Evolutionary conservation across 2,797 vertebrate genomes (phyloP), one percentile per base, ranked within the genome.

Genomic region (Thaleichthys pacificus): DNA sequence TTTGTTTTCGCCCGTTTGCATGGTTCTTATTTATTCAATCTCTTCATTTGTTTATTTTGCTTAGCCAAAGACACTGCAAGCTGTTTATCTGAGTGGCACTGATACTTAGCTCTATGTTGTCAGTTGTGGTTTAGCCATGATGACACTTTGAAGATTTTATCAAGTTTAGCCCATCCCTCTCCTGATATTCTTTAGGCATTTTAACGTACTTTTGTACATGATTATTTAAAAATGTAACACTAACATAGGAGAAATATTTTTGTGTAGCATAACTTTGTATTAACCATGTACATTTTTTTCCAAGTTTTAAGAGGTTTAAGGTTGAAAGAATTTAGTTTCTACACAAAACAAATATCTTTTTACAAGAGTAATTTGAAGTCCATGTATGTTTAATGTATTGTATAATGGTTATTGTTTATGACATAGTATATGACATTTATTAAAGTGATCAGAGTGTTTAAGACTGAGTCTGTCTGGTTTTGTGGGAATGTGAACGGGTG

Each of bases 391-490:
- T 56, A 68, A 51, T 78, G 73, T 80, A 64, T 58, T 28, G 8
- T 54, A 56, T 26, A 19, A 5, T 56, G 24, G 9, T 65, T n/a
- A 56, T 54, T 38, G n/a, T 30, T 30, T n/a, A 63, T 54, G n/a
- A n/a, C 42, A 51, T 71, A 6, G 42, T 62, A 17, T 71, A 30
- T 66, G 65, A 65, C 38, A 42, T 65, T 76, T 3, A 86, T 78
- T 82, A 86, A 82, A 79, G n/a, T 68, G 54, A 22, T 54, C 57
- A 51, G 63, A 82, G 77, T 82, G 58, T 76, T 72, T 49, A 21
- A 24, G 3, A 69, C 7, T 64, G 5, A 68, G 9, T 66, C 19
- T 14, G 2, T 68, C 9, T n/a, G 21, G 0, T 67, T 60, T 12
- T 4, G 11, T 64, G n/a, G 17, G 32, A 7, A 38, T 42, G 62